Conservation (phyloP, 2,888 invertebrate species). For the Anthophora plumipes region DNA sequence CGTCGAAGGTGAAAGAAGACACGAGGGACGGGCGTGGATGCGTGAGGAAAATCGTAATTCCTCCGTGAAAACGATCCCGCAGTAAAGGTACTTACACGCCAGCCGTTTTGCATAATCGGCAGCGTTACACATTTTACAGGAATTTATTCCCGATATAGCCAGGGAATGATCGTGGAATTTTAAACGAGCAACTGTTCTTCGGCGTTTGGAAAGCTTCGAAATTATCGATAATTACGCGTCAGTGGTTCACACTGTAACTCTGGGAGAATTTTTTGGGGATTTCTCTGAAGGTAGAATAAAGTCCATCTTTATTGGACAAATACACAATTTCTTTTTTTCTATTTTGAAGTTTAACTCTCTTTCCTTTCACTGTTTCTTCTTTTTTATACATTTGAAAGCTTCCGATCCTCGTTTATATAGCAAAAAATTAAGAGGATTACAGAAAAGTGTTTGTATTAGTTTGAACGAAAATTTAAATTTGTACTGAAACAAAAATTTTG, state of each 20-base stretch:
- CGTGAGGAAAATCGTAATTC: constrained; percentile 30
- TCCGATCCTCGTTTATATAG: no score
- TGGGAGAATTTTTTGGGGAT: neutral
- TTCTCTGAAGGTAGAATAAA: no score
- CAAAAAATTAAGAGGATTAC: no score
- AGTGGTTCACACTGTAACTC: neutral
- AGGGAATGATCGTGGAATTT: neutral
- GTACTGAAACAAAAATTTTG: neutral
- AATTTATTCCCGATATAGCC: neutral
- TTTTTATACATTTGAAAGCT: no score
- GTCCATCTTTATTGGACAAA: no score
- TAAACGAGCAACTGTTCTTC: constrained; percentile 8
- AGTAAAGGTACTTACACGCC: neutral
- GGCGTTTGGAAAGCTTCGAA: neutral
- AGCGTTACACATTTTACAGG: constrained; percentile 6
- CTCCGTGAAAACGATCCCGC: neutral
- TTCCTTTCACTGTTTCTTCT: no score
- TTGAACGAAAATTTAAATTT: neutral
- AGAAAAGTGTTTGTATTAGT: no score
- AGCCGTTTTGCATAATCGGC: neutral
- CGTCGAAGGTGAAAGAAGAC: constrained; percentile 53
- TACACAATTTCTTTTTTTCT: no score
- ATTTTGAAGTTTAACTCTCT: no score
- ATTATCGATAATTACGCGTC: neutral
- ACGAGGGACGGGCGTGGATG: neutral